Conservation (phyloP, 2,797 vertebrate species). For the Alectoris magna region DNA sequence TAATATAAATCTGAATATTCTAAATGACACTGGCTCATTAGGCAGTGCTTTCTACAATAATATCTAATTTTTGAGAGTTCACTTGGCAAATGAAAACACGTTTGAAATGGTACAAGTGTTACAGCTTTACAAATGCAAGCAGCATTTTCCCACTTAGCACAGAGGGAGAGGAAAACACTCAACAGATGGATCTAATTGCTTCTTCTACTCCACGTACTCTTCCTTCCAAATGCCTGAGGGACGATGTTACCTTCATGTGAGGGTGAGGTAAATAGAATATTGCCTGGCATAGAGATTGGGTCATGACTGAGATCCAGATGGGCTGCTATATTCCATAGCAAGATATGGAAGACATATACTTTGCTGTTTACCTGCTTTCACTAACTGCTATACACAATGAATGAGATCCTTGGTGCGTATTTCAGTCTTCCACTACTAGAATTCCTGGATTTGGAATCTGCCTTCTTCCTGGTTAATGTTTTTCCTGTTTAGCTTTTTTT, state of each 20-base stretch:
- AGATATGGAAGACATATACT: neutral
- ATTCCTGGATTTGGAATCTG: neutral
- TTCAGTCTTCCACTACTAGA: too few relatives aligned
- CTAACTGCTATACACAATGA: accelerated
- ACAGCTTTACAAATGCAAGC: slow-evolving; percentile 57
- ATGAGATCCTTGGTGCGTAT: accelerated
- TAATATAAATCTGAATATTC: slow-evolving; percentile 61
- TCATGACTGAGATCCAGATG: neutral
- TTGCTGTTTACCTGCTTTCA: neutral
- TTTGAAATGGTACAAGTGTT: slow-evolving; percentile 59
- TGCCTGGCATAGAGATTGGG: neutral
- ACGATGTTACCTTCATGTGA: neutral
- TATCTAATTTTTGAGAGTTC: slow-evolving; percentile 76
- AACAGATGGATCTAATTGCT: slow-evolving; percentile 74
- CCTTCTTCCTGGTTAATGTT: neutral
- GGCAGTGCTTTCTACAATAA: slow-evolving; percentile 70
- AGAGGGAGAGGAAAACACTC: slow-evolving; percentile 55
- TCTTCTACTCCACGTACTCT: slow-evolving; percentile 1
- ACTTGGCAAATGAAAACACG: slow-evolving; percentile 65
- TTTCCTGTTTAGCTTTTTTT: neutral
- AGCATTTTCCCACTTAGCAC: slow-evolving; percentile 51
- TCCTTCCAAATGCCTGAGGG: slow-evolving; percentile 31
- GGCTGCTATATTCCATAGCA: neutral
- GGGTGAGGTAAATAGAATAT: neutral
- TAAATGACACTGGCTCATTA: slow-evolving; percentile 73